A percentile compares a stretch with the other conserved stretches of the same genome.
These are phyloP conservation scores for Drosophila subsilvestris DNA, from an alignment of 2,888 invertebrate genomes.

Conservation along the genomic window DNA sequence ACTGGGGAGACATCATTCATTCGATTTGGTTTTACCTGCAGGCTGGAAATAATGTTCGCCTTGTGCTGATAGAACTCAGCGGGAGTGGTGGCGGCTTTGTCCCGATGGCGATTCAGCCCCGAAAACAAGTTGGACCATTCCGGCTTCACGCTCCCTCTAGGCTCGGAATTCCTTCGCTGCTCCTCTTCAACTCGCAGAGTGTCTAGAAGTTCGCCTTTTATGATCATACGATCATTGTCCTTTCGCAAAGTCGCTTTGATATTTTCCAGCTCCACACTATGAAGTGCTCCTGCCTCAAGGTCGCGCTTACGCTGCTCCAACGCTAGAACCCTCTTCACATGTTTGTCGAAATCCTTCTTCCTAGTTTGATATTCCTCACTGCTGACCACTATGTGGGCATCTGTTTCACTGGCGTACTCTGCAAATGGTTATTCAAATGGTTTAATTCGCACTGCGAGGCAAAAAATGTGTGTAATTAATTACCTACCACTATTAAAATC, in stretches of 20 bases:
- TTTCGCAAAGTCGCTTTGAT: neutral
- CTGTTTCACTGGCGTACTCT: neutral
- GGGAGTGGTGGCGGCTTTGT: slow-evolving; percentile 3
- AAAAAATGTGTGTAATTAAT: neutral
- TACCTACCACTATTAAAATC: neutral
- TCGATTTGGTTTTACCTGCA: slow-evolving; percentile 12
- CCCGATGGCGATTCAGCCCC: slow-evolving; percentile 37
- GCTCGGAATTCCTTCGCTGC: neutral
- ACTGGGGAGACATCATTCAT: no score
- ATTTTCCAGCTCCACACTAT: neutral
- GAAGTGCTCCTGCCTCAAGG: neutral
- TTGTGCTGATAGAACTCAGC: slow-evolving; percentile 47
- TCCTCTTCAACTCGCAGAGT: slow-evolving; percentile 18
- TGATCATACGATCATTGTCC: neutral
- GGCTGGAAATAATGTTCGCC: slow-evolving; percentile 27
- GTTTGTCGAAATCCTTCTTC: neutral
- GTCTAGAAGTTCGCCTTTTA: slow-evolving; percentile 18
- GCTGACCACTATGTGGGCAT: neutral
- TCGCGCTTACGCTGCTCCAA: neutral
- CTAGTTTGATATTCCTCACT: neutral
- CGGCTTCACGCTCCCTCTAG: neutral
- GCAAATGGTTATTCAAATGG: neutral
- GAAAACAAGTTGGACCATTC: slow-evolving; percentile 21
- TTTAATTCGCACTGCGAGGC: neutral
- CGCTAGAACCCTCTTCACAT: neutral